phyloP scores from a whole-genome alignment of 1,140 invertebrate species.

The Sycobia sp. region DNA sequence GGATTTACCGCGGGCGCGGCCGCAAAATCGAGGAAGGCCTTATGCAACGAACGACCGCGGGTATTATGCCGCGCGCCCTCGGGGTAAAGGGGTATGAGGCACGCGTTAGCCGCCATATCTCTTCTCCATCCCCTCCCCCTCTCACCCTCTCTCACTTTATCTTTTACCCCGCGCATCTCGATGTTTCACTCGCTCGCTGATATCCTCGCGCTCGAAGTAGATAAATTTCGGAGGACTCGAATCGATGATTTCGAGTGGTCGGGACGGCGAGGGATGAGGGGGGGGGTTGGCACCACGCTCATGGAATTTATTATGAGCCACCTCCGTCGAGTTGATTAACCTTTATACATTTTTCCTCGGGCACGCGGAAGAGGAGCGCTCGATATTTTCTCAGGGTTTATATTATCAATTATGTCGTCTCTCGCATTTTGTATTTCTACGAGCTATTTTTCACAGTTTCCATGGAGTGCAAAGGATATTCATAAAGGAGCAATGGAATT shows the following conservation, averaged over 20 bases:
- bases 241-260: neutral
- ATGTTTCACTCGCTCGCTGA: too few species aligned
- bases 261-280: too few species aligned
- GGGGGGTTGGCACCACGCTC: neutral
- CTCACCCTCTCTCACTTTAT: too few species aligned
- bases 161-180: neutral
- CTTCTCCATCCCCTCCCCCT: too few species aligned
- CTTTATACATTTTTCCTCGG: neutral
- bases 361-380: too few species aligned
- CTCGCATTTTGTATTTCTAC: too few species aligned
- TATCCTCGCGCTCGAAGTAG: neutral
- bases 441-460: too few species aligned
- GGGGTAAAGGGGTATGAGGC: constrained; percentile 2
- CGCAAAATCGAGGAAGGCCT: constrained; percentile 33
- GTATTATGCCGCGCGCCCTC: constrained; percentile 17
- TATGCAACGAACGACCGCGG: constrained; percentile 25
- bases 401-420: too few species aligned
- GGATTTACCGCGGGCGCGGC: constrained; percentile 33
- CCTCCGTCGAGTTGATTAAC: neutral
- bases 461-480: too few species aligned
- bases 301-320: constrained; percentile 25
- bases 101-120: too few species aligned
- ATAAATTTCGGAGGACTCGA: neutral
- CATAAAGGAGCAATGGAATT: too few species aligned
- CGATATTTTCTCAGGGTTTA: neutral